Percentiles rank a stretch among this genome's conserved stretches.
phyloP scores from a whole-genome alignment of 1,140 invertebrate genomes.

The Sipha flava region DNA sequence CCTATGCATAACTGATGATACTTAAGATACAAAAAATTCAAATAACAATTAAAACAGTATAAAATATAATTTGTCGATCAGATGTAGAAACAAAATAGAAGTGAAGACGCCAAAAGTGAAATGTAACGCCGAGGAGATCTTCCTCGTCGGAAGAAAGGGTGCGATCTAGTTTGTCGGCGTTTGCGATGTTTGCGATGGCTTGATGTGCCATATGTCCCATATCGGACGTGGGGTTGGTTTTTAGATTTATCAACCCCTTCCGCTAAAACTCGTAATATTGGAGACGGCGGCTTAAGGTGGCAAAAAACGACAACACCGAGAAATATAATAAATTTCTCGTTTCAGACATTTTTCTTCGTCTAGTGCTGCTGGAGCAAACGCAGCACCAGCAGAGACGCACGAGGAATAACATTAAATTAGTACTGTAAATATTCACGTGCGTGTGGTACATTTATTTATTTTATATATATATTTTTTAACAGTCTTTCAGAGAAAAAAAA shows the following conservation, averaged over 20 bases:
- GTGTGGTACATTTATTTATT: not conserved
- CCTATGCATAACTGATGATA: no score
- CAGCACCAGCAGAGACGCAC: not conserved
- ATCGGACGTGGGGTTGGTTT: not conserved
- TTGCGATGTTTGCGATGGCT: no score
- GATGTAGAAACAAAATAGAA: no score
- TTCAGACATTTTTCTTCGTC: slow-evolving; percentile 1
- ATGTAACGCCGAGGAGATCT: no score
- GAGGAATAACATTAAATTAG: not conserved
- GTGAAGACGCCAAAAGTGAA: no score
- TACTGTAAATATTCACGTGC: no score
- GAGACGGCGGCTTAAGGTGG: not conserved
- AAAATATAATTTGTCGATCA: no score
- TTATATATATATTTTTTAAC: not conserved
- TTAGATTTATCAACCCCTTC: slow-evolving; percentile 4
- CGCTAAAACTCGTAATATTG: not conserved
- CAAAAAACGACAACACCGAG: not conserved
- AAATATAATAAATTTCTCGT: not conserved
- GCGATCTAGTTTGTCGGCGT: no score
- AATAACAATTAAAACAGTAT: no score
- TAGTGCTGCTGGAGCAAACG: not conserved
- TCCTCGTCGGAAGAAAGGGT: no score
- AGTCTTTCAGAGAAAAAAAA: not conserved
- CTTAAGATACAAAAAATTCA: no score
- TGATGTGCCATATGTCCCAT: no score